Evolutionary conservation across 1,140 invertebrate genomes (phyloP), one percentile per base, ranked within the genome.

Genomic region (Heterodera carotae): DNA sequence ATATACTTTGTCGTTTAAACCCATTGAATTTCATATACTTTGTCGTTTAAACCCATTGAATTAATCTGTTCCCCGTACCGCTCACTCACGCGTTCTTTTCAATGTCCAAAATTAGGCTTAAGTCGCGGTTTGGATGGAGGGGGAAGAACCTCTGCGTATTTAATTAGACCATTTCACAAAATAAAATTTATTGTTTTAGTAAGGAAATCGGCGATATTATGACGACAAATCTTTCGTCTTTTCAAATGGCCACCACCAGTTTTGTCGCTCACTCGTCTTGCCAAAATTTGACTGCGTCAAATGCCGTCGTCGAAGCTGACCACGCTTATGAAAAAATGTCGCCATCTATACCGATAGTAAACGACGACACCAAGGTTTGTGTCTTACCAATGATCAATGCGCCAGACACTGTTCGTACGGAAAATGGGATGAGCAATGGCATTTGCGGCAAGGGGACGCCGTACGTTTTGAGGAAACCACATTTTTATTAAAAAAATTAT

Each of bases 401-500:
- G 15, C 62, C 62, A 31, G 15, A 18, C 62, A 66, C 62, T 34
- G 48, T 18, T 34, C 27, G 29, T 1, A 22, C 25, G 27, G 62
- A 66, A 34, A 66, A 66, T 31, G 62, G 62, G 29, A 7, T 66
- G 25, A 66, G 62, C 0, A 66, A 66, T 66, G 62, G 62, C 15
- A 34, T 31, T 31, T 66, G 62, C 29, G 25, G 12, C 60, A 66
- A 18, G 0, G 62, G 62, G 4, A 66, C 48, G 48, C 15, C 48
- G 48, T 56, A 56, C 3, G 39, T 56, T 56, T 56, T 43, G 12
- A 43, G 39, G 39, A 43, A 43, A n/a, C n/a, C n/a, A n/a, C 12
- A 6, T 53, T 12, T 56, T 56, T 22, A 56, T 22, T 22, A 5
- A 56, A 56, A 56, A 56, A 1, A 56, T 56, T 56, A 18, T 22